A percentile compares a stretch with the other conserved stretches of the same genome.
phyloP scores from a whole-genome alignment of 2,113 vertebrate genomes.

The Andinoacara biseriatus region DNA sequence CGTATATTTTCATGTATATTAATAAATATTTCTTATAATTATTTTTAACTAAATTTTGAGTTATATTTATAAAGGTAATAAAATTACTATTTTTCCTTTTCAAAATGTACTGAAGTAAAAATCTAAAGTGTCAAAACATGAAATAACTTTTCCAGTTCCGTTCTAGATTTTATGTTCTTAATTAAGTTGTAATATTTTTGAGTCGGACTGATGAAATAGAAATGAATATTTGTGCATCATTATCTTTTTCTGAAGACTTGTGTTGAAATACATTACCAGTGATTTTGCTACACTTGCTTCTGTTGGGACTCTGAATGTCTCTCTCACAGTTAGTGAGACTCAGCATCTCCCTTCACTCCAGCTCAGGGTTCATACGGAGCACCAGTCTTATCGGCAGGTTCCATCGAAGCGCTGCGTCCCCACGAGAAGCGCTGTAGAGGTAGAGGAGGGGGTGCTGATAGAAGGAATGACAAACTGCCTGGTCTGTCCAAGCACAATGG shows the following conservation, averaged over 20 bases:
- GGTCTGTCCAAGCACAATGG: constrained; percentile 33
- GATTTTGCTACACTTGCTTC: background rate
- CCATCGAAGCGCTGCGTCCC: constrained; percentile 16
- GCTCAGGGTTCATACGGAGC: background rate
- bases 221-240: background rate
- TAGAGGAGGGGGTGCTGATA: constrained; percentile 17
- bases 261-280: background rate
- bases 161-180: too few relatives aligned
- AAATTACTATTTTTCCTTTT: background rate
- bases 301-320: background rate
- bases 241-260: background rate
- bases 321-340: background rate
- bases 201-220: background rate
- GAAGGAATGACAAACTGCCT: constrained; percentile 71
- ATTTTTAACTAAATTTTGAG: background rate
- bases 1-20: background rate
- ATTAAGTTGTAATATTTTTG: background rate
- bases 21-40: background rate
- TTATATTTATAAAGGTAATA: background rate
- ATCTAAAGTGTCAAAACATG: too few relatives aligned
- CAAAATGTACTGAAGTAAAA: background rate
- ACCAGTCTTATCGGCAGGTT: constrained; percentile 23
- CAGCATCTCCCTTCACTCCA: background rate
- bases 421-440: background rate
- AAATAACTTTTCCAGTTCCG: too few relatives aligned